Evolutionary conservation across 2,113 vertebrate genomes (phyloP), one percentile per base, ranked within the genome.

Genomic region (Chloroceryle aenea): DNA sequence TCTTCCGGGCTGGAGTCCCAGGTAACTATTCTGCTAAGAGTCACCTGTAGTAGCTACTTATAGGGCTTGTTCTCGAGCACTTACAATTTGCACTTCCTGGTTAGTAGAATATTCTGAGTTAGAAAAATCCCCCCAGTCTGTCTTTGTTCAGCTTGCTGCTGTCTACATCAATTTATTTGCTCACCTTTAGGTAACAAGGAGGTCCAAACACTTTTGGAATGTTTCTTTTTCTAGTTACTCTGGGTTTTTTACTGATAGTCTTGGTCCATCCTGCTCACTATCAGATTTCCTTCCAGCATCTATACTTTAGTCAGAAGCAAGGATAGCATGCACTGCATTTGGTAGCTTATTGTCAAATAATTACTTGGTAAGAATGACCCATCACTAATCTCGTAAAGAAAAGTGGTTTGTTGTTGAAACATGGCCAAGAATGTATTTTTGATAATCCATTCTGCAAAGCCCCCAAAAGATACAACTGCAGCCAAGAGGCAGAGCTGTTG

Each of bases 111-210:
- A 89, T 34, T 52, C 14, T 63, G 36, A 26, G 4, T 4, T 74
- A 63, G 81, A 90, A 61, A 62, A 59, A 27, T 61, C 2, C 14
- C 47, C 71, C 71, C 82, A 79, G 92, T 21, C 68, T 29, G 55
- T 84, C 58, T 97, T 97, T 95, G 92, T 97, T 87, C 81, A 69
- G 78, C 3, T 79, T 59, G 86, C 95, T 96, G 85, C 90, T 96
- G 92, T 53, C 89, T 92, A 82, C 45, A 83, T 29, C 42, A 81
- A 92, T 88, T 66, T 96, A 89, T 95, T 93, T 92, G 48, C 75
- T 97, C 75, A 85, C 67, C 80, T 91, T 95, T 12, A 50, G 78
- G 95, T 96, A 97, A 95, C 48, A 93, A 96, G 78, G 71, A 94
- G 66, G 66, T 86, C 62, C 38, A 11, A 38, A 89, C 86, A 59